Conservation (phyloP, 1,140 invertebrate species). For the Heliconius eleuchia region DNA sequence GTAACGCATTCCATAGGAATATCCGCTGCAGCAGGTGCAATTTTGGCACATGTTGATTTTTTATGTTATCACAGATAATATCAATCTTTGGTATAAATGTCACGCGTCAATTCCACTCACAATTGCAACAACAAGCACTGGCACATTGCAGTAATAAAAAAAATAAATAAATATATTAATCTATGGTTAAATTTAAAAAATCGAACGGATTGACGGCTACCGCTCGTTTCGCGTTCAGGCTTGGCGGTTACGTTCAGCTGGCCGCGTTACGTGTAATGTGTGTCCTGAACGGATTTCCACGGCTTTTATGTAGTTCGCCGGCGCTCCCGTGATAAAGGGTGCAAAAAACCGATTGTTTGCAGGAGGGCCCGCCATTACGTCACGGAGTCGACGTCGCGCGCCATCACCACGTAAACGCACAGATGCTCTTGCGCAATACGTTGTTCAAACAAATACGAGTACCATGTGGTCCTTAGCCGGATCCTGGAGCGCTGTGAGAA, state of each 20-base stretch:
- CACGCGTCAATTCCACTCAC: slow-evolving; percentile 46
- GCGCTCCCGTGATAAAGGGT: slow-evolving; percentile 76
- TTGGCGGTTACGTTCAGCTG: slow-evolving; percentile 66
- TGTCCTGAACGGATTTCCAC: slow-evolving; percentile 75
- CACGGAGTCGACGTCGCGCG: slow-evolving; percentile 66
- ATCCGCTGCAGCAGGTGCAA: slow-evolving; percentile 53
- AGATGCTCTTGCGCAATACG: slow-evolving; percentile 70
- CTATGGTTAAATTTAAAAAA: slow-evolving; percentile 39
- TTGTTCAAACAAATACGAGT: slow-evolving; percentile 69
- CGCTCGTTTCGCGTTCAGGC: slow-evolving; percentile 51
- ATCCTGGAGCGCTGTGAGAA: slow-evolving; percentile 71
- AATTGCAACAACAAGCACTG: slow-evolving; percentile 44
- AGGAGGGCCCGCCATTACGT: slow-evolving; percentile 70
- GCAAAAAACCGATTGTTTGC: slow-evolving; percentile 77
- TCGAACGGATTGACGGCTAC: slow-evolving; percentile 39
- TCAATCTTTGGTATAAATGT: slow-evolving; percentile 64
- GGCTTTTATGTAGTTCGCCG: slow-evolving; percentile 73
- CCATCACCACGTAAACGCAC: slow-evolving; percentile 63
- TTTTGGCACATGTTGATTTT: slow-evolving; percentile 50
- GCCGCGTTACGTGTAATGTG: slow-evolving; percentile 72
- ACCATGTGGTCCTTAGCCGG: slow-evolving; percentile 70
- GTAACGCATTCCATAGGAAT: slow-evolving; percentile 42
- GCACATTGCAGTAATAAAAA: slow-evolving; percentile 45
- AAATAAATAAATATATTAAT: slow-evolving; percentile 37
- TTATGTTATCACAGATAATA: slow-evolving; percentile 64